Percentiles rank a stretch among this genome's conserved stretches.
phyloP scores from a whole-genome alignment of 2,113 vertebrate species.

The Guaruba guarouba region DNA sequence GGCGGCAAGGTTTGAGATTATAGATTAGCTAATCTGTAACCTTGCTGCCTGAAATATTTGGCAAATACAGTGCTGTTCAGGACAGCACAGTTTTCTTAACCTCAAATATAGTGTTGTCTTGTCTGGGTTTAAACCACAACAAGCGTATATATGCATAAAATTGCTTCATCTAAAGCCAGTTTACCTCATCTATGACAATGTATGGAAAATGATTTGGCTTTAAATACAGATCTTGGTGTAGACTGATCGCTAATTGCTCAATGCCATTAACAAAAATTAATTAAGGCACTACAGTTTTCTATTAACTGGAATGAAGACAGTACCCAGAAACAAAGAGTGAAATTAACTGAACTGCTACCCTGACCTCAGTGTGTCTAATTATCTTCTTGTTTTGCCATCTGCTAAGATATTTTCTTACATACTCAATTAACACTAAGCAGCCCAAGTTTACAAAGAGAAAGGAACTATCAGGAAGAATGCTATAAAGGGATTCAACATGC shows the following conservation, averaged over 20 bases:
- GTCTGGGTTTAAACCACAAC: neutral
- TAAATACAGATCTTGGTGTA: neutral
- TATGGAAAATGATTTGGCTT: neutral
- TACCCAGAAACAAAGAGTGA: neutral
- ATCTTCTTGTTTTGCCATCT: neutral
- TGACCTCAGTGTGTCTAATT: neutral
- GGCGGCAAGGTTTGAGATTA: fast-evolving
- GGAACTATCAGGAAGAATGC: neutral
- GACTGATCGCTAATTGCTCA: neutral
- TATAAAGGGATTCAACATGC: neutral
- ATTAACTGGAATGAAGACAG: neutral
- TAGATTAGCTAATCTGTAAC: neutral
- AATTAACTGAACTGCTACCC: neutral
- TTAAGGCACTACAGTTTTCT: neutral
- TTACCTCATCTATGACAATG: neutral
- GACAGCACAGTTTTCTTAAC: neutral
- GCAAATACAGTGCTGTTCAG: neutral
- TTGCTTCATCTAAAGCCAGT: neutral
- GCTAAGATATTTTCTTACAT: neutral
- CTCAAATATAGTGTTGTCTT: neutral
- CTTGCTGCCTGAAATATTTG: neutral
- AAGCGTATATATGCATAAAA: neutral
- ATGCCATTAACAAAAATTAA: neutral
- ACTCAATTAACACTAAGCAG: neutral
- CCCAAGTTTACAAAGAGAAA: neutral